A percentile compares a stretch with the other conserved stretches of the same genome.
These are phyloP conservation scores for Himalopsyche kuldschensis DNA, from an alignment of 2,888 invertebrate species.

Conservation along the genomic window DNA sequence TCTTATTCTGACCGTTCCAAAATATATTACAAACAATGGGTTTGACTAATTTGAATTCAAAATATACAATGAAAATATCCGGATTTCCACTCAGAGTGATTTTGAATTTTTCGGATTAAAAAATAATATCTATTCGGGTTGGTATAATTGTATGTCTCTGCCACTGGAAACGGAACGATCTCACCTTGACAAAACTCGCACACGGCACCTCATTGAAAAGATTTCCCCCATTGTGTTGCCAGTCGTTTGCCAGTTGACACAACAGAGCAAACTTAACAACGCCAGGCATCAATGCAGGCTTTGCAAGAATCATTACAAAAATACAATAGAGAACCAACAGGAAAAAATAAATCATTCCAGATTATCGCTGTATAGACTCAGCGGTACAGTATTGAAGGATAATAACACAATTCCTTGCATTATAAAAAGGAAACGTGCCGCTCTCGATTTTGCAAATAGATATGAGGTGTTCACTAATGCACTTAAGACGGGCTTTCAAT, in stretches of 20 bases:
- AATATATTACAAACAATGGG: too few species aligned
- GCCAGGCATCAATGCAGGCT: neutral
- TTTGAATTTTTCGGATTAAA: too few species aligned
- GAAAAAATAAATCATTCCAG: neutral
- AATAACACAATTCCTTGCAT: neutral
- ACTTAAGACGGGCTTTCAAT: too few species aligned
- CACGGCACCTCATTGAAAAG: neutral
- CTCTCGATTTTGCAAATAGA: neutral
- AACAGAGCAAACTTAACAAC: neutral
- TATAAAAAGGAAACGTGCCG: neutral
- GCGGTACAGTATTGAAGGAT: neutral
- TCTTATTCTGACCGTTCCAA: too few species aligned
- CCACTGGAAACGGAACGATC: neutral
- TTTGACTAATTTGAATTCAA: too few species aligned
- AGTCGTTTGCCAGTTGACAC: neutral
- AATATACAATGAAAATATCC: too few species aligned
- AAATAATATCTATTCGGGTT: too few species aligned
- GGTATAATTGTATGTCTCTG: neutral
- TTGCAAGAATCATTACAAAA: neutral
- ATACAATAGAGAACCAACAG: neutral
- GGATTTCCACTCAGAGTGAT: too few species aligned
- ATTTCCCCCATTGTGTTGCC: neutral
- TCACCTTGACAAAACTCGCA: neutral
- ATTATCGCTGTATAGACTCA: neutral
- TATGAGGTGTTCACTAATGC: too few species aligned